These are phyloP conservation scores for Hydropsyche tenuis DNA, from an alignment of 1,140 invertebrate species.

Conservation along the genomic window DNA sequence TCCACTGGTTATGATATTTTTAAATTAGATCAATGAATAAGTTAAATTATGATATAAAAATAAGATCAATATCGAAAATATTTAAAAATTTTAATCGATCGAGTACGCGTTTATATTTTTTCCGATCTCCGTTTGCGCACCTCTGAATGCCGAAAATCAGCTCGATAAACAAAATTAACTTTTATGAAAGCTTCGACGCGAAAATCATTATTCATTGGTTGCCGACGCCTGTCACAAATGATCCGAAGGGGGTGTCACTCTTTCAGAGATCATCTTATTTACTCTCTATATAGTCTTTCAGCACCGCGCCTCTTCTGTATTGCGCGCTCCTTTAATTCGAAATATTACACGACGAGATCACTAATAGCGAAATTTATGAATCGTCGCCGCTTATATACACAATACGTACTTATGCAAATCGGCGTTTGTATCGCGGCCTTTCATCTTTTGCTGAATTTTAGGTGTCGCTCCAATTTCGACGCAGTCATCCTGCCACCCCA, in stretches of 20 bases:
- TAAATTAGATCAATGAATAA: too few relatives aligned
- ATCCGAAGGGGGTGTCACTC: conserved; percentile 26
- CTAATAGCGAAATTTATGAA: too few relatives aligned
- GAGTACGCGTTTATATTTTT: too few relatives aligned
- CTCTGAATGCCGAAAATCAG: background rate
- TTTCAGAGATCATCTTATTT: conserved; percentile 34
- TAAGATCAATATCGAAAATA: too few relatives aligned
- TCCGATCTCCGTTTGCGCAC: background rate
- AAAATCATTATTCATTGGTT: conserved; percentile 28
- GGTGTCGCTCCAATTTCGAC: background rate
- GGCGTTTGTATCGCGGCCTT: background rate
- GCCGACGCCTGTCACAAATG: conserved; percentile 25
- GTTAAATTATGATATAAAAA: too few relatives aligned
- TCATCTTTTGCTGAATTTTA: conserved; percentile 3
- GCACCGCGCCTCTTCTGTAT: background rate
- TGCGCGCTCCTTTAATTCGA: too few relatives aligned
- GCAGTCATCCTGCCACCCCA: background rate
- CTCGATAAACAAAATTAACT: conserved; percentile 25
- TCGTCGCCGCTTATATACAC: too few relatives aligned
- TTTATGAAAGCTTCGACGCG: conserved; percentile 21
- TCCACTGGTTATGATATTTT: too few relatives aligned
- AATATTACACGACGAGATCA: too few relatives aligned
- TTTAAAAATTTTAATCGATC: too few relatives aligned
- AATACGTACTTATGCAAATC: too few relatives aligned
- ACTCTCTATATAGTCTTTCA: conserved; percentile 15